Conservation (phyloP, 2,888 invertebrate species). For the Quadriops clusia region DNA sequence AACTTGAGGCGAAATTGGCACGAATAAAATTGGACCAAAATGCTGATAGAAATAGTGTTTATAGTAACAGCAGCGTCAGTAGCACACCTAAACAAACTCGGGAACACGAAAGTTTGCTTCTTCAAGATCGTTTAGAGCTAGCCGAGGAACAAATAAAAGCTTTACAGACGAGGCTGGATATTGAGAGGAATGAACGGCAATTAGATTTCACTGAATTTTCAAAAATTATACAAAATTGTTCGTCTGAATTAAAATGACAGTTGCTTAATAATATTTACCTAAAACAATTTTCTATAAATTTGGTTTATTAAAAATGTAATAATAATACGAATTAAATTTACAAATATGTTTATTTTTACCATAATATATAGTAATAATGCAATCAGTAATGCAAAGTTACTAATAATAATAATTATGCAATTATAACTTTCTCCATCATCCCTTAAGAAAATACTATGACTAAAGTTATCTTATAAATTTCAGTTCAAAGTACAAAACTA, state of each 20-base stretch:
- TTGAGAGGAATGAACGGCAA: slow-evolving; percentile 51
- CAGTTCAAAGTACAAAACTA: too few relatives aligned
- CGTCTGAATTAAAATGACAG: too few relatives aligned
- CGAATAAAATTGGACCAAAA: slow-evolving; percentile 44
- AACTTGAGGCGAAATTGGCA: slow-evolving; percentile 43
- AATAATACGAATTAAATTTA: slow-evolving; percentile 7
- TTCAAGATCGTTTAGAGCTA: slow-evolving; percentile 41
- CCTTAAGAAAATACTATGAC: too few relatives aligned
- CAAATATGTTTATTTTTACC: slow-evolving; percentile 1
- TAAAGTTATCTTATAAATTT: too few relatives aligned
- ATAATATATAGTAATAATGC: too few relatives aligned
- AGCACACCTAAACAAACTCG: slow-evolving; percentile 5
- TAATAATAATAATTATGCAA: too few relatives aligned
- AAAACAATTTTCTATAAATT: too few relatives aligned
- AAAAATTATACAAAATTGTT: slow-evolving; percentile 23
- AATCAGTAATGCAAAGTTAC: too few relatives aligned
- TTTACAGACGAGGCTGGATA: slow-evolving; percentile 48
- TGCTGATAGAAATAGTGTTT: slow-evolving; percentile 26
- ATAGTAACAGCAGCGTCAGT: slow-evolving; percentile 23
- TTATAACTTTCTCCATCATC: too few relatives aligned
- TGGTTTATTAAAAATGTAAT: slow-evolving; percentile 11
- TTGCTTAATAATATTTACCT: too few relatives aligned
- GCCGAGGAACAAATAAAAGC: slow-evolving; percentile 55
- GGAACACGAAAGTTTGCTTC: not conserved
- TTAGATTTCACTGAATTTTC: slow-evolving; percentile 44